These are phyloP conservation scores for Hiodon alosoides DNA, from an alignment of 2,113 vertebrate species.

Conservation along the genomic window DNA sequence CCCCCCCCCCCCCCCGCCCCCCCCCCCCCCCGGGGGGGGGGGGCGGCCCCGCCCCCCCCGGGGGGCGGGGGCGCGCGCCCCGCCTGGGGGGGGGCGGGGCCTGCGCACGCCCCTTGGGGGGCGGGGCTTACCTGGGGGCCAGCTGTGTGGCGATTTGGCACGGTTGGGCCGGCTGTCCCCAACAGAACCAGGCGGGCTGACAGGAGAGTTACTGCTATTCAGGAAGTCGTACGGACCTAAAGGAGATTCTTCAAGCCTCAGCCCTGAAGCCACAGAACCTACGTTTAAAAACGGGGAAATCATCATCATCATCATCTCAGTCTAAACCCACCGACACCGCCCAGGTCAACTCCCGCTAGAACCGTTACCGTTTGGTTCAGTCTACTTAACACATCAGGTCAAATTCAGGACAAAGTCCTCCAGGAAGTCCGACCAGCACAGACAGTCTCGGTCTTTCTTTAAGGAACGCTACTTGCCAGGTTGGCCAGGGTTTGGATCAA, in stretches of 20 bases:
- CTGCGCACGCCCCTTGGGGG: slow-evolving; percentile 22
- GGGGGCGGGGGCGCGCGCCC: too few species aligned
- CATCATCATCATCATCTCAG: too few species aligned
- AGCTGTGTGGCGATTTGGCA: slow-evolving; percentile 99
- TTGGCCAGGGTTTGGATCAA: slow-evolving; percentile 98
- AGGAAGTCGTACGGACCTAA: slow-evolving; percentile 92
- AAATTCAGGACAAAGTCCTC: too few species aligned
- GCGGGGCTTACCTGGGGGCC: slow-evolving; percentile 75
- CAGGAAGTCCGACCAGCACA: neutral
- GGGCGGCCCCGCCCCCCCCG: too few species aligned
- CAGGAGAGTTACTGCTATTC: slow-evolving; percentile 85
- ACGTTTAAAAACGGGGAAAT: neutral
- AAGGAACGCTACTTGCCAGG: slow-evolving; percentile 65
- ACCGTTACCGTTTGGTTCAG: too few species aligned
- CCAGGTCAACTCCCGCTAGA: too few species aligned
- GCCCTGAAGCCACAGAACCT: slow-evolving; percentile 98
- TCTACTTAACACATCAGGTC: too few species aligned
- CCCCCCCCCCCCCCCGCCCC: too few species aligned
- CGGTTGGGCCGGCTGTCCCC: slow-evolving; percentile 93
- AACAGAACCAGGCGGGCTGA: slow-evolving; percentile 93
- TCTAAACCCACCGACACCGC: too few species aligned
- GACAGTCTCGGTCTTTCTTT: too few species aligned
- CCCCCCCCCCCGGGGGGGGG: too few species aligned
- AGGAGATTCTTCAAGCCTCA: slow-evolving; percentile 92
- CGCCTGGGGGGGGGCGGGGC: too few species aligned